Percentiles rank a stretch among this genome's conserved stretches.
These are phyloP conservation scores for Pungitius pungitius DNA, from an alignment of 2,113 vertebrate species.

Conservation along the genomic window DNA sequence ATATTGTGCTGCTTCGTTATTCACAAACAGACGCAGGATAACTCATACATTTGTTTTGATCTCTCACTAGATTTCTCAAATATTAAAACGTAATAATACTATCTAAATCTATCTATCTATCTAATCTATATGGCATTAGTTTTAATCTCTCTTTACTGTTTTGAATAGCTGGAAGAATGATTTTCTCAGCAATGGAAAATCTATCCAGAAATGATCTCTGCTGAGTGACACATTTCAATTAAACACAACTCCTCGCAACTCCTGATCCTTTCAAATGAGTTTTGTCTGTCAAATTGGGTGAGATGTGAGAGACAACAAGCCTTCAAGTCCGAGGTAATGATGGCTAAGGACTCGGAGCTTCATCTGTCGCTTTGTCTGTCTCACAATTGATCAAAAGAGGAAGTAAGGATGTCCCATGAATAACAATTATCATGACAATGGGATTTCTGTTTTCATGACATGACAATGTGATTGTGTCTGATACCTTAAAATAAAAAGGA, in stretches of 20 bases:
- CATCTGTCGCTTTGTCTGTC: constrained; percentile 69
- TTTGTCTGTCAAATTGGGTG: constrained; percentile 31
- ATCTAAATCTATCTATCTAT: not conserved
- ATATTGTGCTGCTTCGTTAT: constrained; percentile 26
- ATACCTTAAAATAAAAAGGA: constrained; percentile 16
- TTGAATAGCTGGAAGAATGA: not conserved
- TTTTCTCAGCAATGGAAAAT: constrained; percentile 5
- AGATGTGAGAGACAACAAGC: constrained; percentile 56
- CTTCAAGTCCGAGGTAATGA: constrained; percentile 68
- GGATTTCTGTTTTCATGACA: constrained; percentile 36
- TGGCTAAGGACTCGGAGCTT: constrained; percentile 62
- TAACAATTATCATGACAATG: constrained; percentile 35
- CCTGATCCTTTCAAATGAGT: constrained; percentile 36
- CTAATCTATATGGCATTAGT: not conserved
- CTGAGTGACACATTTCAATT: constrained; percentile 21
- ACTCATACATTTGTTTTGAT: constrained; percentile 1
- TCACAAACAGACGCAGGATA: constrained; percentile 27
- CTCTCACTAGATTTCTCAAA: not conserved
- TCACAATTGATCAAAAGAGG: constrained; percentile 51
- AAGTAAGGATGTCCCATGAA: constrained; percentile 50
- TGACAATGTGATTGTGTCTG: constrained; percentile 3
- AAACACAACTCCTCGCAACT: constrained; percentile 25
- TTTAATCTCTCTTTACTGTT: not conserved
- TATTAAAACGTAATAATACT: not conserved
- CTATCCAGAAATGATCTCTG: constrained; percentile 1